Evolutionary conservation across 2,113 vertebrate genomes (phyloP).

Genomic region (Euleptes europaea): DNA sequence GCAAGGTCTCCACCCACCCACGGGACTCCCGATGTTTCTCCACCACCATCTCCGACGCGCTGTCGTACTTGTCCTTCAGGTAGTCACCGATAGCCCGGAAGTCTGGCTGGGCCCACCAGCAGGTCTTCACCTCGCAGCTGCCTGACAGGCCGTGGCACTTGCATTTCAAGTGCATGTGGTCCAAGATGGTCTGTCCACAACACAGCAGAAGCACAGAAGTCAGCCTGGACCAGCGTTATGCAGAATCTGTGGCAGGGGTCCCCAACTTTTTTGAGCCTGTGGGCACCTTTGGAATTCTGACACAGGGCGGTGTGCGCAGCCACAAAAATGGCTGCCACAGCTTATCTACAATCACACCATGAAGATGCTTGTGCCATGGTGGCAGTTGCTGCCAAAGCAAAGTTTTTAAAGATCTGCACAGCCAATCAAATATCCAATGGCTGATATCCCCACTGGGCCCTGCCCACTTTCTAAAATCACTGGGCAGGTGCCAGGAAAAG

Average conservation of each 20-base stretch:
- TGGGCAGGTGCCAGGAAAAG: no score
- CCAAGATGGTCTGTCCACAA: constrained; percentile 88
- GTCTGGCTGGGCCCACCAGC: constrained; percentile 98
- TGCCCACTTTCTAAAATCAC: no score
- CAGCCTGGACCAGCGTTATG: neutral
- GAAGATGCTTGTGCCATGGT: no score
- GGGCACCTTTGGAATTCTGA: no score
- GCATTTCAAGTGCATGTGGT: constrained; percentile 98
- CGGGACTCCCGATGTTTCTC: constrained; percentile 96
- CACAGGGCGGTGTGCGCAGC: no score
- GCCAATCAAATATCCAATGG: no score
- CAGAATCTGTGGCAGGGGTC: neutral
- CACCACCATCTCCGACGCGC: constrained; percentile 97
- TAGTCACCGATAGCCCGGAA: constrained; percentile 95
- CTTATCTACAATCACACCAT: no score
- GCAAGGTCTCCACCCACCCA: constrained; percentile 96
- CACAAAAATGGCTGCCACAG: no score
- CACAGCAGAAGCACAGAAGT: constrained; percentile 1
- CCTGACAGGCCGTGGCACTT: constrained; percentile 97
- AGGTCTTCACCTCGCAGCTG: constrained; percentile 98
- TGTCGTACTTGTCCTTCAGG: constrained; percentile 99
- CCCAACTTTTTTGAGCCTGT: no score
- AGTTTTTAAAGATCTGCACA: no score
- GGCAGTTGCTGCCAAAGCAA: no score
- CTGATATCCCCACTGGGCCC: no score